Evolutionary conservation across 2,797 vertebrate genomes (phyloP), one percentile per base, ranked within the genome.

Genomic region (Siniperca scherzeri): DNA sequence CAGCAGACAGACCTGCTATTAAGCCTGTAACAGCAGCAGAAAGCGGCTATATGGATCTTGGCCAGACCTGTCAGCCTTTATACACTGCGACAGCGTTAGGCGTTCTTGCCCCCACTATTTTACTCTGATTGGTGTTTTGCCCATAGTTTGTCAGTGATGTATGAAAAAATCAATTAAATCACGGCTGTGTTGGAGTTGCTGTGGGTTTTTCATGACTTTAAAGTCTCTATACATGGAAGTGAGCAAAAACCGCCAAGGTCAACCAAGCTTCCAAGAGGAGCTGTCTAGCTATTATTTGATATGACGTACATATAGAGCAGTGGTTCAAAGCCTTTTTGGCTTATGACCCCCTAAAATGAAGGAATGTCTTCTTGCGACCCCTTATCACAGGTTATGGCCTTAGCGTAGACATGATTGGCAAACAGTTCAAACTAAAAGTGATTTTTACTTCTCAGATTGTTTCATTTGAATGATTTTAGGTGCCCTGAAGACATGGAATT

Each of bases 121-220:
- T 84, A 87, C 62, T 86, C 78, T 70, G 82, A 89, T 87, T 88
- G 80, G 66, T 87, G 94, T 96, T 95, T 95, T 96, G 94, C 85
- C 88, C 85, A 91, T 94, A 94, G 93, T 81, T 81, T 97, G 96
- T 96, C 96, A 96, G 96, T 97, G 97, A 97, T 97, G 96, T 97
- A 98, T 97, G 96, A 97, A 96, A 94, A 97, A 98, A 98, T 98
- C 96, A 95, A 98, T 98, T 95, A 95, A 95, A 97, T 96, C 94
- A 93, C 87, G 89, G 93, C 93, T 88, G 93, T 88, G 94, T 92
- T 94, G 95, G 95, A 96, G 96, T 95, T 91, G 93, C 92, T 96
- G 96, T 94, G 96, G 96, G 94, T 96, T 96, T 94, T 92, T 96
- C 93, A 89, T 88, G 80, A 78, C 82, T 88, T 86, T 80, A 46